phyloP scores from a whole-genome alignment of 2,888 invertebrate species.

The Trachelus iudaicus region DNA sequence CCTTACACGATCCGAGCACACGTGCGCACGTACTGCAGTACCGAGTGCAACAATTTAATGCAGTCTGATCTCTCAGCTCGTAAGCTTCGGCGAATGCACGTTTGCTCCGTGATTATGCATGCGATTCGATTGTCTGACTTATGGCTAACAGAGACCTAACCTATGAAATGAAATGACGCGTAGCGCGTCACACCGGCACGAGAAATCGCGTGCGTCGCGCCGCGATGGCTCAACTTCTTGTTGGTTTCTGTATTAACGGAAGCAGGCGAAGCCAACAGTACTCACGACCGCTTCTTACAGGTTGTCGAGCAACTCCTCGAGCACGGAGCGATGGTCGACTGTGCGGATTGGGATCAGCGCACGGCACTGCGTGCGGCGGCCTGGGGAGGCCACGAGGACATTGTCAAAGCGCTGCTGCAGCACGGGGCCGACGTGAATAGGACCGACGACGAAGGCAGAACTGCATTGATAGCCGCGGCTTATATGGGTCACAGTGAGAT shows the following conservation, averaged over 20 bases:
- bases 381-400: conserved; percentile 94
- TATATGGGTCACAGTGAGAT: conserved; percentile 97
- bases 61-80: not conserved
- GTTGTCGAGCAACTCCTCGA: conserved; percentile 83
- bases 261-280: not conserved
- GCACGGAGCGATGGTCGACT: conserved; percentile 85
- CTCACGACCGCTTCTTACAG: conserved; percentile 55
- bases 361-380: conserved; percentile 92
- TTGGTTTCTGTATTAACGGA: not conserved
- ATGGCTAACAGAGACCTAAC: not conserved
- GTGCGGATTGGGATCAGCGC: conserved; percentile 87
- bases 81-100: not conserved
- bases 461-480: conserved; percentile 93
- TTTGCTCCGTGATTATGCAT: not conserved
- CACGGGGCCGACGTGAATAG: conserved; percentile 84
- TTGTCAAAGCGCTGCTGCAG: conserved; percentile 79
- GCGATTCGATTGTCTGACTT: not conserved
- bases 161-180: not conserved
- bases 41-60: not conserved
- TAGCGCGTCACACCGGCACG: not conserved
- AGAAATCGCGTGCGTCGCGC: not conserved
- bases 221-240: not conserved
- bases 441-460: conserved; percentile 90
- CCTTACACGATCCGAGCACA: not conserved
- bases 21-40: not conserved